phyloP scores from a whole-genome alignment of 1,140 invertebrate species.

The Psix sp. region DNA sequence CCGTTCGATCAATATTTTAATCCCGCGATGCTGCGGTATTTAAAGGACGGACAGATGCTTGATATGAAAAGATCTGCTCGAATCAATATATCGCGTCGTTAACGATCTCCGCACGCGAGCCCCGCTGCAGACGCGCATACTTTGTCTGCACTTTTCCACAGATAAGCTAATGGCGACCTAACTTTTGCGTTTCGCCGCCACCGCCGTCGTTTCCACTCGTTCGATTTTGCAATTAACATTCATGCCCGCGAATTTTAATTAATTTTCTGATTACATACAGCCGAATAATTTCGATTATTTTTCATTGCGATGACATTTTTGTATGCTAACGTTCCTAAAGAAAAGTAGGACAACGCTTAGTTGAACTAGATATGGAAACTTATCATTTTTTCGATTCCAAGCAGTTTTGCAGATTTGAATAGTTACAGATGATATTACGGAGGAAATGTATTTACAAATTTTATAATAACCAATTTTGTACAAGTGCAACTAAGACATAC shows the following conservation, averaged over 20 bases:
- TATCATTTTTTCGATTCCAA: no score
- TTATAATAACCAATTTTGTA: no score
- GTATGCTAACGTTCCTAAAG: no score
- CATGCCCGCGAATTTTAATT: constrained; percentile 19
- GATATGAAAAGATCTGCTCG: constrained; percentile 61
- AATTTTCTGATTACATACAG: constrained; percentile 23
- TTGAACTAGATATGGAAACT: no score
- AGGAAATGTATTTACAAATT: no score
- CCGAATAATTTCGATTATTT: no score
- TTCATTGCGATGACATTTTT: no score
- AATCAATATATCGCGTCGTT: constrained; percentile 66
- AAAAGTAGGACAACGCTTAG: no score
- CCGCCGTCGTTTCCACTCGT: constrained; percentile 15
- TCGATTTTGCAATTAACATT: constrained; percentile 34
- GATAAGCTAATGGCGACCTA: constrained; percentile 48
- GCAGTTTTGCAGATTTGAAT: no score
- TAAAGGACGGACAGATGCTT: constrained; percentile 68
- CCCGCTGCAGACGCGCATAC: constrained; percentile 17
- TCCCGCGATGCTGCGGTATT: constrained; percentile 76
- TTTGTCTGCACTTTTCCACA: constrained; percentile 46
- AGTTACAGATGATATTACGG: no score
- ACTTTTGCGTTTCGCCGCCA: constrained; percentile 41
- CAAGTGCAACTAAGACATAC: no score
- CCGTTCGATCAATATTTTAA: constrained; percentile 77
- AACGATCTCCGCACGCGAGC: constrained; percentile 51